Percentiles rank a stretch among this genome's conserved stretches.
Evolutionary conservation across 2,888 invertebrate species (phyloP).

Genomic region (Pachycephus smyrnensis): DNA sequence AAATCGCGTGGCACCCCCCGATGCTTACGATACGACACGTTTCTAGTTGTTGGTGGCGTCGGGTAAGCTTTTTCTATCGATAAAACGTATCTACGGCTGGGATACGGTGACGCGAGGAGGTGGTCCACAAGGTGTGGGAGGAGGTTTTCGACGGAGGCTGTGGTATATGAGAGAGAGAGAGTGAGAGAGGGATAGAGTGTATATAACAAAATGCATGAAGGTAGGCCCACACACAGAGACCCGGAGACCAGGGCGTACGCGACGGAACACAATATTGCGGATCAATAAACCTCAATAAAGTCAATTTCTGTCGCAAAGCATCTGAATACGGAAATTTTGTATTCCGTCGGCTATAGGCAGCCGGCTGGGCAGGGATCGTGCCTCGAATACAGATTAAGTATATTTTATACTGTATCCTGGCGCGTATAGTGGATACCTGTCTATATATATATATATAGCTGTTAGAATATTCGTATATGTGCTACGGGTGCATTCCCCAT

Average conservation of each 20-base stretch:
- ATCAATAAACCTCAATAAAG: conserved; percentile 68
- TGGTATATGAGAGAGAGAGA: neutral
- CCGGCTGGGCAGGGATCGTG: conserved; percentile 58
- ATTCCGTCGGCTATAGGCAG: conserved; percentile 57
- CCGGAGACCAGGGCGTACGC: conserved; percentile 15
- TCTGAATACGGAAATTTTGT: conserved; percentile 66
- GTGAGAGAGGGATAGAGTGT: neutral
- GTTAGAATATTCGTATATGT: no score
- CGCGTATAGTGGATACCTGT: no score
- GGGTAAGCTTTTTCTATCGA: neutral
- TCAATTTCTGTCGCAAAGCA: conserved; percentile 66
- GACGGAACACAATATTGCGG: conserved; percentile 63
- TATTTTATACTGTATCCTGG: conserved; percentile 48
- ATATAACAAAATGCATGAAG: no score
- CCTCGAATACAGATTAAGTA: conserved; percentile 62
- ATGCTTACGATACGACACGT: conserved; percentile 23
- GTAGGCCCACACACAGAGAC: conserved; percentile 17
- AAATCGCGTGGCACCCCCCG: neutral
- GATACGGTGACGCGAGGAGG: no score
- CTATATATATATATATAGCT: no score
- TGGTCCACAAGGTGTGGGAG: no score
- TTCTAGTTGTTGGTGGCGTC: conserved; percentile 10
- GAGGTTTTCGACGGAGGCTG: neutral
- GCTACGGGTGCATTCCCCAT: no score
- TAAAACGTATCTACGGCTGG: neutral